phyloP scores from a whole-genome alignment of 2,113 vertebrate species.

The Potamarius usumacintae region DNA sequence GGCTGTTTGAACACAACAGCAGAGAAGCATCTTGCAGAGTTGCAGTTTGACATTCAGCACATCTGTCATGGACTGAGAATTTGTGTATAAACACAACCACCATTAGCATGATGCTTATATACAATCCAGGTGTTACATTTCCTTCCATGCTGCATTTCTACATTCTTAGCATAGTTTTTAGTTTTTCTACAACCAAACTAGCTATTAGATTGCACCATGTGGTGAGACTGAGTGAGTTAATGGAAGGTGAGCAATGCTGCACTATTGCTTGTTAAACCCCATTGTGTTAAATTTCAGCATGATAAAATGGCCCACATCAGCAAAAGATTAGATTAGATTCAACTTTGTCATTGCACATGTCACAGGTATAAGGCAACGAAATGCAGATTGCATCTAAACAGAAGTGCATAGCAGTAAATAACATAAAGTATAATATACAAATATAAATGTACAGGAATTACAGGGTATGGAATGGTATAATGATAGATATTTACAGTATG shows the following conservation, averaged over 20 bases:
- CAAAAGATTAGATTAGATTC: not conserved
- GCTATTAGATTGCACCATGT: conserved; percentile 6
- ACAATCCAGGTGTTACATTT: conserved; percentile 14
- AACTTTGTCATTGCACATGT: too few species aligned
- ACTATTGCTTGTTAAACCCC: not conserved
- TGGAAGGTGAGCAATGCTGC: not conserved
- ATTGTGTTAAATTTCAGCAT: not conserved
- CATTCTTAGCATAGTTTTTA: not conserved
- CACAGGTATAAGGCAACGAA: too few species aligned
- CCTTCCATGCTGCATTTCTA: not conserved
- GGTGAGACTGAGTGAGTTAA: not conserved
- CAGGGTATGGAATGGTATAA: too few species aligned
- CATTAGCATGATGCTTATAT: conserved; percentile 11
- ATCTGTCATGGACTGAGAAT: conserved; percentile 27
- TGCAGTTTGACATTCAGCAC: not conserved
- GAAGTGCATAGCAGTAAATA: too few species aligned
- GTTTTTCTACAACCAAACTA: not conserved
- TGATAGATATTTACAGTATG: too few species aligned
- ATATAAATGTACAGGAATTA: too few species aligned
- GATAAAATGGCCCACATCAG: not conserved
- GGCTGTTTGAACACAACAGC: conserved; percentile 14
- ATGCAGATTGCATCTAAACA: too few species aligned
- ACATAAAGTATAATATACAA: too few species aligned
- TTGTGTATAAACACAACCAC: conserved; percentile 18
- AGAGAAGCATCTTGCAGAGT: conserved; percentile 20